Evolutionary conservation across 2,797 vertebrate species (phyloP).

Genomic region (Orientallactaga sibirica): DNA sequence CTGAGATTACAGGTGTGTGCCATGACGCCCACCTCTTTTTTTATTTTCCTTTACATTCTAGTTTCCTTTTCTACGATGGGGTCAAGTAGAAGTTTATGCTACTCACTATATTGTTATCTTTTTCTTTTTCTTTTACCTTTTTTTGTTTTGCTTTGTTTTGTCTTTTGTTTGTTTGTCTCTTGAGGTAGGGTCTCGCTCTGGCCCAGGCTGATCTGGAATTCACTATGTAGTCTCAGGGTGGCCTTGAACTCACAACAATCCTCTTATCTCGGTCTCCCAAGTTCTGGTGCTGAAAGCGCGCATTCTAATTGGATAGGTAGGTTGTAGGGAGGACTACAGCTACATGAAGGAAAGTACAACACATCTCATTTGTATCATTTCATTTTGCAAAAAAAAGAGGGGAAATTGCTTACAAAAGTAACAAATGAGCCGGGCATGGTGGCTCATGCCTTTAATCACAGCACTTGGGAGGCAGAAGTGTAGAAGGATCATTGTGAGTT

Average conservation of each 20-base stretch:
- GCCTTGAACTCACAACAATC: too few species aligned
- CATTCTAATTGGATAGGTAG: constrained; percentile 58
- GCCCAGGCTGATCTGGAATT: too few species aligned
- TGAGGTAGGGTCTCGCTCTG: too few species aligned
- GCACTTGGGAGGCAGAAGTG: too few species aligned
- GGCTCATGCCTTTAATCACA: too few species aligned
- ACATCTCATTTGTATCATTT: constrained; percentile 88
- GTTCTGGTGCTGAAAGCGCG: constrained; percentile 10
- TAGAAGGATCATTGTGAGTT: too few species aligned
- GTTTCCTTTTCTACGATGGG: constrained; percentile 88
- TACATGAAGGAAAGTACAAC: constrained; percentile 90
- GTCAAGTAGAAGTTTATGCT: constrained; percentile 86
- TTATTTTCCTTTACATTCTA: constrained; percentile 86
- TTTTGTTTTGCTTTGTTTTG: constrained; percentile 38
- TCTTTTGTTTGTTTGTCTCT: neutral
- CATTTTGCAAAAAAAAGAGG: constrained; percentile 92
- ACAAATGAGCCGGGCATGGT: constrained; percentile 64
- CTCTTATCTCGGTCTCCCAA: too few species aligned
- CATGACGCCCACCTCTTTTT: constrained; percentile 75
- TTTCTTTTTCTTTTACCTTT: constrained; percentile 66
- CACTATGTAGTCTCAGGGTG: too few species aligned
- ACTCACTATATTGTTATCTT: constrained; percentile 58
- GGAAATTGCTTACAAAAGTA: constrained; percentile 92
- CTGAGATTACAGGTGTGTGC: neutral
- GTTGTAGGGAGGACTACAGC: constrained; percentile 87